Percentiles rank a stretch among this genome's conserved stretches.
These are phyloP conservation scores for Rhynchomys soricoides DNA, from an alignment of 2,113 vertebrate species.

Conservation along the genomic window DNA sequence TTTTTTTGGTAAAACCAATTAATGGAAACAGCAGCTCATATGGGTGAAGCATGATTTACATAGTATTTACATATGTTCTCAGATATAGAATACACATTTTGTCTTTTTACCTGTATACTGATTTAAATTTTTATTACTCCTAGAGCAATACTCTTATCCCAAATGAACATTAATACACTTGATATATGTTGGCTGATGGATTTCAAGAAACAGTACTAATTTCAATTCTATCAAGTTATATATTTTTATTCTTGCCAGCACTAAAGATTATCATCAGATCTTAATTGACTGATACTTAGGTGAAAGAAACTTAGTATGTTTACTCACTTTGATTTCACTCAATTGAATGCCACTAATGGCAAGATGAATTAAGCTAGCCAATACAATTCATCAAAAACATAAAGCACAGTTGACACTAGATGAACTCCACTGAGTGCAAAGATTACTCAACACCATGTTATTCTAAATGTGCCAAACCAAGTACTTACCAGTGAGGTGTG, in stretches of 20 bases:
- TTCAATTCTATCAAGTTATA: neutral
- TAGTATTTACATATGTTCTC: neutral
- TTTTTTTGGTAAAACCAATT: neutral
- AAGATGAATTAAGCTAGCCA: neutral
- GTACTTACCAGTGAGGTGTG: neutral
- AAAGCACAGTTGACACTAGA: neutral
- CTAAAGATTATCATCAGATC: neutral
- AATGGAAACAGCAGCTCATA: neutral
- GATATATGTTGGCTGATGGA: neutral
- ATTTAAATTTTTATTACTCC: neutral
- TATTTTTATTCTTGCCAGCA: slow-evolving; percentile 4
- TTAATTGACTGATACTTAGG: neutral
- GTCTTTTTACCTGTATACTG: too few relatives aligned
- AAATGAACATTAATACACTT: neutral
- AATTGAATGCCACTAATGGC: neutral
- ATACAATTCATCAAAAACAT: neutral
- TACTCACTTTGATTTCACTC: slow-evolving; percentile 1
- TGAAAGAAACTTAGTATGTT: neutral
- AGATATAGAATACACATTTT: neutral
- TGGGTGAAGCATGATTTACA: neutral
- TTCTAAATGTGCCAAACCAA: neutral
- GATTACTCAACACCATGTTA: neutral
- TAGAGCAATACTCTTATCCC: neutral
- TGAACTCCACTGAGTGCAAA: neutral
- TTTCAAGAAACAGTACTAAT: neutral